Percentiles rank a stretch among this genome's conserved stretches.
Conservation (phyloP, 1,140 invertebrate species). For the Ips nitidus region DNA sequence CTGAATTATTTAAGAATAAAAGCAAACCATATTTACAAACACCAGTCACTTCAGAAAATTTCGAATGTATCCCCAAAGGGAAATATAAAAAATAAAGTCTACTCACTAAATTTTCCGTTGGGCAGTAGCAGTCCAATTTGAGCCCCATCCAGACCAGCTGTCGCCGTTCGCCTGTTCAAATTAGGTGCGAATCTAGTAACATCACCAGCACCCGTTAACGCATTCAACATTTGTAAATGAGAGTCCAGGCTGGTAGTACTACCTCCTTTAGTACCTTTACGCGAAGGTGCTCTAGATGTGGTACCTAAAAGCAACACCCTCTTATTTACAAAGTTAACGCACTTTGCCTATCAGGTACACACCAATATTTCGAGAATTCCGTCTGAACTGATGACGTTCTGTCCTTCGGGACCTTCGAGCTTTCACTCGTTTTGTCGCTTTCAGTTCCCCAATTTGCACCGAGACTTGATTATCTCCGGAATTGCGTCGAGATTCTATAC, state of each 20-base stretch:
- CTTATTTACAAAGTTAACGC: neutral
- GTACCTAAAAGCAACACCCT: neutral
- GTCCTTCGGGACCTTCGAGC: conserved; percentile 36
- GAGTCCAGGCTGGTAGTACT: conserved; percentile 80
- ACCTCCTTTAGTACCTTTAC: conserved; percentile 60
- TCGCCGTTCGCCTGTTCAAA: conserved; percentile 59
- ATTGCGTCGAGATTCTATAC: conserved; percentile 78
- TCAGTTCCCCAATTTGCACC: conserved; percentile 78
- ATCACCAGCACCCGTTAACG: conserved; percentile 54
- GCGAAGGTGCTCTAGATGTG: conserved; percentile 51
- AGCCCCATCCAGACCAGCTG: conserved; percentile 58
- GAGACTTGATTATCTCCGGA: conserved; percentile 84
- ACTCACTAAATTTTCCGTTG: conserved; percentile 52
- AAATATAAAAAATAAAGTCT: too few species aligned
- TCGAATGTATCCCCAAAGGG: too few species aligned
- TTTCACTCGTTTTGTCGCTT: conserved; percentile 62
- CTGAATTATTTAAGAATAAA: conserved; percentile 5
- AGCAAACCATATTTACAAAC: neutral
- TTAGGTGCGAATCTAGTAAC: conserved; percentile 55
- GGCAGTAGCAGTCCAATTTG: conserved; percentile 57
- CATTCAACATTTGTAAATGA: conserved; percentile 63
- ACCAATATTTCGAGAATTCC: conserved; percentile 39
- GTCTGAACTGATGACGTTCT: conserved; percentile 39
- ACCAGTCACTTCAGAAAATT: too few species aligned
- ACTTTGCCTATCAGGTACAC: neutral